These are phyloP conservation scores for Drosophila bifasciata DNA, from an alignment of 1,140 invertebrate species.

Conservation along the genomic window DNA sequence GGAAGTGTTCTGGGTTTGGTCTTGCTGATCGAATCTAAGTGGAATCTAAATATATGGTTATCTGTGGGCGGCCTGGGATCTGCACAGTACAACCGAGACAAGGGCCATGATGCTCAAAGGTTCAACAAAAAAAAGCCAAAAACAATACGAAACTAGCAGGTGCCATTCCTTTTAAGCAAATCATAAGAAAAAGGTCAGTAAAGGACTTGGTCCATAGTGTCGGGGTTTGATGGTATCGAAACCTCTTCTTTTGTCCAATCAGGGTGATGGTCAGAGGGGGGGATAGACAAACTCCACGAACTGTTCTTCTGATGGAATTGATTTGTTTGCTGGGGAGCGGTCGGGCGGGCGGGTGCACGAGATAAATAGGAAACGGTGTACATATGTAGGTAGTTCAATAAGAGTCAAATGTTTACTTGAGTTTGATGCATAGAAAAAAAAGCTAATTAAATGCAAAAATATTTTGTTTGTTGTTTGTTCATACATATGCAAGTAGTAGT, in stretches of 20 bases:
- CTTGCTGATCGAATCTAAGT: constrained; percentile 31
- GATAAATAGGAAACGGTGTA: constrained; percentile 43
- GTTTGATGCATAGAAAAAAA: constrained; percentile 68
- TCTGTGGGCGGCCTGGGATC: constrained; percentile 15
- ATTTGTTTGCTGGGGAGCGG: neutral
- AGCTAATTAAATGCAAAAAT: constrained; percentile 72
- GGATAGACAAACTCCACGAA: too few relatives aligned
- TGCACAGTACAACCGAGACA: constrained; percentile 14
- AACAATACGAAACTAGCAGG: constrained; percentile 43
- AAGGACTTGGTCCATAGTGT: too few relatives aligned
- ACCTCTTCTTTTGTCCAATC: neutral
- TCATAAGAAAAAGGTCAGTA: constrained; percentile 26
- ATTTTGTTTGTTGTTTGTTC: constrained; percentile 38
- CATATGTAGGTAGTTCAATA: constrained; percentile 25
- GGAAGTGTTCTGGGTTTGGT: constrained; percentile 24
- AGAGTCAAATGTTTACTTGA: constrained; percentile 59
- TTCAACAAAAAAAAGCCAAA: constrained; percentile 26
- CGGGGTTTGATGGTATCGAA: neutral
- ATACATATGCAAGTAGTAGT: constrained; percentile 32
- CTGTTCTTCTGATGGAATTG: too few relatives aligned
- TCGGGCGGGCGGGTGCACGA: constrained; percentile 36
- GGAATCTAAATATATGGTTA: constrained; percentile 18
- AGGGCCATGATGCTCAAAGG: constrained; percentile 31
- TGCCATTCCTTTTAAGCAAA: constrained; percentile 54
- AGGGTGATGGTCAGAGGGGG: too few relatives aligned